Percentiles rank a stretch among this genome's conserved stretches.
phyloP scores from a whole-genome alignment of 2,797 vertebrate genomes.

The Graptemys geographica region DNA sequence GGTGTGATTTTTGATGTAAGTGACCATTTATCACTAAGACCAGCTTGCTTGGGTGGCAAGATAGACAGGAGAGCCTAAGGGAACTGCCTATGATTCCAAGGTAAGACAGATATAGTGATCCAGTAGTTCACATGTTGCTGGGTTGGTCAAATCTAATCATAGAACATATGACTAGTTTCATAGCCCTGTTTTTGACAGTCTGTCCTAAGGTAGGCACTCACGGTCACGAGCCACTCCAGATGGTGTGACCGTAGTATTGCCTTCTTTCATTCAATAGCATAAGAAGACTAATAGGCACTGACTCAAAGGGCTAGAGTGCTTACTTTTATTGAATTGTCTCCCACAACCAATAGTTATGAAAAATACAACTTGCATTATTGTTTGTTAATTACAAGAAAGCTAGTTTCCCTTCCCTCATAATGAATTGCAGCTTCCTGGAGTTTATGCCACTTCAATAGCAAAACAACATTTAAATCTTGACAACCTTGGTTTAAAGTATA shows the following conservation, averaged over 20 bases:
- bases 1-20: too few species aligned
- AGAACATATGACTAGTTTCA: too few species aligned
- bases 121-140: too few species aligned
- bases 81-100: too few species aligned
- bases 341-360: neutral
- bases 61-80: too few species aligned
- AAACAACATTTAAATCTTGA: neutral
- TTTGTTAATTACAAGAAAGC: conserved; percentile 40
- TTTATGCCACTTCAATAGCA: neutral
- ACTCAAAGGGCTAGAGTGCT: conserved; percentile 51
- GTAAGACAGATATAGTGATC: too few species aligned
- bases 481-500: neutral
- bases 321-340: conserved; percentile 20
- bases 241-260: neutral
- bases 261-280: neutral
- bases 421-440: conserved; percentile 24
- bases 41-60: too few species aligned
- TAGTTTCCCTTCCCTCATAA: neutral
- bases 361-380: neutral
- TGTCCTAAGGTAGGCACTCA: too few species aligned
- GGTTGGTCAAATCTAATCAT: too few species aligned
- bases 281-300: conserved; percentile 40
- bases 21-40: too few species aligned
- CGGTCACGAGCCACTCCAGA: too few species aligned
- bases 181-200: too few species aligned